Base-by-base conservation (phyloP, 2,888 invertebrate species). In the Orthonychiurus folsomi region DNA sequence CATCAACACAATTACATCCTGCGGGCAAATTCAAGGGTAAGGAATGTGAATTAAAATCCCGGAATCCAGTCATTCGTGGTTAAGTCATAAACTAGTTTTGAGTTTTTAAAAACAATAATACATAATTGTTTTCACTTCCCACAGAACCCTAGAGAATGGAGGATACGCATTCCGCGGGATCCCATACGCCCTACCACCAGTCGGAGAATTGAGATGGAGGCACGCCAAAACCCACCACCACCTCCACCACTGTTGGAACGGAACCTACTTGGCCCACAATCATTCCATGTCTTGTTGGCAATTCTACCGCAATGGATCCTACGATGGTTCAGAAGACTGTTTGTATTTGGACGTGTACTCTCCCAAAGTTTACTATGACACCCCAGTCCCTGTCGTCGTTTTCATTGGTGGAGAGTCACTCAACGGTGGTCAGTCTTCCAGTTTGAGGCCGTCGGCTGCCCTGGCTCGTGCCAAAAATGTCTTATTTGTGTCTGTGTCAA, bases 401-500 rank as follows among this genome's bases (percentile, higher is more conserved):
- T 80, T 90, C 66, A 85, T 92, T 62, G 89, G 89, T 1, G 86
- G 89, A 0, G 88, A 89, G 63, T 84, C 86, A 0, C 78, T 90
- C n/a, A 59, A 59, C 56, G 66, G 70, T 47, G 65, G 69, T 3
- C 59, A 67, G 55, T 63, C 68, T 25, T 52, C 78, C 81, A 56
- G 74, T 2, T 78, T 82, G 72, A 82, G 86, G 69, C 90, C 92
- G 0, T 88, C 88, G 0, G 84, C 89, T 0, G 80, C 86, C 52
- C 84, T 90, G 66, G 86, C 91, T 0, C 82, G 85, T 56, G 84
- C 86, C 1, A 84, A 86, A 64, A 88, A 91, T 75, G 86, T 90
- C 1, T 85, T 93, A 5, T 89, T 89, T 75, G 92, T 93, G 1
- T 82, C 88, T 66, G 90, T 92, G 2, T 91, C 92, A 75, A 92